Conservation (phyloP, 2,888 invertebrate genomes). For the Eilema depressum region DNA sequence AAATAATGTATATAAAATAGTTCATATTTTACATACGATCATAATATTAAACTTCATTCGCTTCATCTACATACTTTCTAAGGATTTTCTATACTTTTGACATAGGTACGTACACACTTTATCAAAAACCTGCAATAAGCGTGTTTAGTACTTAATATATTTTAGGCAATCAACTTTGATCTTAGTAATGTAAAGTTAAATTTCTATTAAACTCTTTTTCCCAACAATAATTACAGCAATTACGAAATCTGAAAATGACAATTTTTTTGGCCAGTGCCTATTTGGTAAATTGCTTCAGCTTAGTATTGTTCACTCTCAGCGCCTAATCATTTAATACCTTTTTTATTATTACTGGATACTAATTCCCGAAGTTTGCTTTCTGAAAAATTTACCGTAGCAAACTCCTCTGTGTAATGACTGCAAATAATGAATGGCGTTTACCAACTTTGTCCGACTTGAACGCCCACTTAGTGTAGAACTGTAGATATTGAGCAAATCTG, state of each 20-base stretch:
- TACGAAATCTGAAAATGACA: too few relatives aligned
- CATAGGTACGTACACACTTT: too few relatives aligned
- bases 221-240: background rate
- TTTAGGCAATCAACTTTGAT: background rate
- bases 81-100: too few relatives aligned
- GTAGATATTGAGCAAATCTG: slow-evolving; percentile 9
- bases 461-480: slow-evolving; percentile 8
- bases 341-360: background rate
- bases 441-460: slow-evolving; percentile 13
- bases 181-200: background rate
- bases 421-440: slow-evolving; percentile 20
- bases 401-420: slow-evolving; percentile 26
- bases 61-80: too few relatives aligned
- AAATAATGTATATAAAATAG: too few relatives aligned
- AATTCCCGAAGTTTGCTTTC: slow-evolving; percentile 5
- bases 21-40: too few relatives aligned
- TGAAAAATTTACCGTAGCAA: slow-evolving; percentile 7
- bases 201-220: background rate
- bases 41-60: too few relatives aligned
- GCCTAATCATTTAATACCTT: background rate
- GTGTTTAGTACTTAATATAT: too few relatives aligned
- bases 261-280: background rate
- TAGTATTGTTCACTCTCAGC: background rate
- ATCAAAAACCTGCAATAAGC: too few relatives aligned
- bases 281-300: background rate